Percentiles rank a stretch among this genome's conserved stretches.
These are phyloP conservation scores for Poeciliopsis turrubarensis DNA, from an alignment of 2,113 vertebrate species.

Conservation along the genomic window DNA sequence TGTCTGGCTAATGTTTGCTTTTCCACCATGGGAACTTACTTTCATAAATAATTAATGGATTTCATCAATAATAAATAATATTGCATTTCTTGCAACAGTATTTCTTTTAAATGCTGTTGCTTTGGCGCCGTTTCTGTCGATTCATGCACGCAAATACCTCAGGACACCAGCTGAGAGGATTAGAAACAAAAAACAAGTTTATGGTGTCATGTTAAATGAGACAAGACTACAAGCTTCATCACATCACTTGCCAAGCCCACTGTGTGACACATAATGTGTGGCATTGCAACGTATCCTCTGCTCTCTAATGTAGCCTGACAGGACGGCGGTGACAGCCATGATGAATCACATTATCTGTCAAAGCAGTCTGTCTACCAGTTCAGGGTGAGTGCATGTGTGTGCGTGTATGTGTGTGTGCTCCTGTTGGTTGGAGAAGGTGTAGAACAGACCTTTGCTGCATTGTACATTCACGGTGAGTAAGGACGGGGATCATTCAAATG, in stretches of 20 bases:
- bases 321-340: conserved; percentile 50
- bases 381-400: neutral
- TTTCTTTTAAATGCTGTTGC: neutral
- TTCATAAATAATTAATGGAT: conserved; percentile 58
- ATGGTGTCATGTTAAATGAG: conserved; percentile 28
- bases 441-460: conserved; percentile 35
- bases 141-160: neutral
- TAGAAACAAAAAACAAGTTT: neutral
- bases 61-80: conserved; percentile 57
- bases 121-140: conserved; percentile 7
- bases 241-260: conserved; percentile 23
- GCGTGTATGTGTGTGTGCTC: conserved; percentile 3
- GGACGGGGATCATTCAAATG: conserved; percentile 63
- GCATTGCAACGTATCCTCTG: conserved; percentile 33
- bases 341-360: conserved; percentile 64
- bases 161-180: neutral
- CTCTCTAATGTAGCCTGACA: conserved; percentile 53
- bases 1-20: conserved; percentile 39
- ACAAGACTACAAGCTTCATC: conserved; percentile 20
- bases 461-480: conserved; percentile 55
- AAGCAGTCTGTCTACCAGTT: conserved; percentile 50
- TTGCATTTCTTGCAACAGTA: conserved; percentile 33
- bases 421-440: neutral
- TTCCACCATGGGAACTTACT: conserved; percentile 32
- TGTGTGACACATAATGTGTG: conserved; percentile 28